Percentiles rank a stretch among this genome's conserved stretches.
Conservation (phyloP, 2,888 invertebrate species). For the Dendrolimus houi region DNA sequence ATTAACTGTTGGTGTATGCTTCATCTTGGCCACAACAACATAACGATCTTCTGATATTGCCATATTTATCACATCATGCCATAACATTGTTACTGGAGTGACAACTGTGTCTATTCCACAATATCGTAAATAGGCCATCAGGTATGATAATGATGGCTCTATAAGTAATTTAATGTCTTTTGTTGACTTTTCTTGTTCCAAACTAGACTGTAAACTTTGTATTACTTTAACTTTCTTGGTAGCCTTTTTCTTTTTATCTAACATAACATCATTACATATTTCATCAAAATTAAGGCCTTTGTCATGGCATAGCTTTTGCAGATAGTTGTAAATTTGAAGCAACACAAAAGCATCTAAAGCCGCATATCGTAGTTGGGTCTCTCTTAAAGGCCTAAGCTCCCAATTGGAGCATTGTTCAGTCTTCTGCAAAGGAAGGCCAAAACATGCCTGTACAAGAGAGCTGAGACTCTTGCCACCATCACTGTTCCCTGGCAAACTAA, state of each 20-base stretch:
- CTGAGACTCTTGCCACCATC: constrained; percentile 81
- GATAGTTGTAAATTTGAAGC: constrained; percentile 84
- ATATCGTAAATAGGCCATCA: constrained; percentile 53
- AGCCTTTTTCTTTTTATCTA: constrained; percentile 68
- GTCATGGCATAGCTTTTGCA: constrained; percentile 63
- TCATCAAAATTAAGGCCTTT: constrained; percentile 79
- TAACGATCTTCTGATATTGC: constrained; percentile 53
- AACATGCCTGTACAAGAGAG: constrained; percentile 83
- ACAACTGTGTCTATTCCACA: constrained; percentile 79
- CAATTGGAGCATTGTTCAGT: constrained; percentile 95
- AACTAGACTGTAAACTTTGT: constrained; percentile 29
- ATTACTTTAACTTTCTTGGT: constrained; percentile 47
- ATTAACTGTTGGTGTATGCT: constrained; percentile 71
- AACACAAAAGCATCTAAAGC: constrained; percentile 93
- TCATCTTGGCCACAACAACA: constrained; percentile 47
- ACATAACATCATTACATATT: constrained; percentile 76
- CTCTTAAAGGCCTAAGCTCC: constrained; percentile 88
- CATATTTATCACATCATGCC: constrained; percentile 57
- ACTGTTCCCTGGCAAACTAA: constrained; percentile 49
- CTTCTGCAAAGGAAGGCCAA: constrained; percentile 87
- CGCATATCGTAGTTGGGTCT: constrained; percentile 88
- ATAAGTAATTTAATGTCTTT: constrained; percentile 47
- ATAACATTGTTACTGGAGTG: constrained; percentile 73
- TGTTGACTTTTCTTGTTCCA: constrained; percentile 26
- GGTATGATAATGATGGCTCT: constrained; percentile 39